phyloP scores from a whole-genome alignment of 2,797 vertebrate species.

The Eupleurogrammus muticus region DNA sequence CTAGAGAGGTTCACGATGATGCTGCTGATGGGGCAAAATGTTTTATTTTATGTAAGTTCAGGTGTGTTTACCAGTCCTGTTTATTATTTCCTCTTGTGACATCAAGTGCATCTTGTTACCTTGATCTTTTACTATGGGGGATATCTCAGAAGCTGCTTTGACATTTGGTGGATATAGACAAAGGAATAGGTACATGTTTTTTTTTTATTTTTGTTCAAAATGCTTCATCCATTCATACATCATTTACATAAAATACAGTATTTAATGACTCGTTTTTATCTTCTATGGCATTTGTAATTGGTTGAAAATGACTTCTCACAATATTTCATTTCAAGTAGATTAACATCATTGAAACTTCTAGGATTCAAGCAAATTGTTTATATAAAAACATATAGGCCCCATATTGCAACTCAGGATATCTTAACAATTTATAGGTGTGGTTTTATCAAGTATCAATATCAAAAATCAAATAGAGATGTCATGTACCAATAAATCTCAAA shows the following conservation, averaged over 20 bases:
- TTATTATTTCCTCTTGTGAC: not conserved
- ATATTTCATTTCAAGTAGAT: not conserved
- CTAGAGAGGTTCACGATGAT: constrained; percentile 17
- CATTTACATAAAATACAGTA: too few relatives aligned
- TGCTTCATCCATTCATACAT: too few relatives aligned
- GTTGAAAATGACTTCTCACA: not conserved
- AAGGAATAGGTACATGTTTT: not conserved
- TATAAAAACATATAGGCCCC: too few relatives aligned
- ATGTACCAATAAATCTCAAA: not conserved
- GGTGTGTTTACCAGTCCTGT: constrained; percentile 1
- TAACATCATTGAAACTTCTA: too few relatives aligned
- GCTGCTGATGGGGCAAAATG: constrained; percentile 2
- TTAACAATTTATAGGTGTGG: too few relatives aligned
- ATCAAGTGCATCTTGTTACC: not conserved
- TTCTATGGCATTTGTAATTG: not conserved
- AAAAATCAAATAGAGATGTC: not conserved
- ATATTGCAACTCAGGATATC: too few relatives aligned
- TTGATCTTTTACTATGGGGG: not conserved
- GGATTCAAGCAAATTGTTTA: too few relatives aligned
- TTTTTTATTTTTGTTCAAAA: too few relatives aligned
- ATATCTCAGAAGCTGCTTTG: not conserved
- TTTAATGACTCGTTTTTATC: too few relatives aligned
- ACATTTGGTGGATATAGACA: not conserved
- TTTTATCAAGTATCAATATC: too few relatives aligned
- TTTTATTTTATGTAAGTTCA: constrained; percentile 8